phyloP scores from a whole-genome alignment of 2,113 vertebrate species.

The Hemibagrus wyckioides region DNA sequence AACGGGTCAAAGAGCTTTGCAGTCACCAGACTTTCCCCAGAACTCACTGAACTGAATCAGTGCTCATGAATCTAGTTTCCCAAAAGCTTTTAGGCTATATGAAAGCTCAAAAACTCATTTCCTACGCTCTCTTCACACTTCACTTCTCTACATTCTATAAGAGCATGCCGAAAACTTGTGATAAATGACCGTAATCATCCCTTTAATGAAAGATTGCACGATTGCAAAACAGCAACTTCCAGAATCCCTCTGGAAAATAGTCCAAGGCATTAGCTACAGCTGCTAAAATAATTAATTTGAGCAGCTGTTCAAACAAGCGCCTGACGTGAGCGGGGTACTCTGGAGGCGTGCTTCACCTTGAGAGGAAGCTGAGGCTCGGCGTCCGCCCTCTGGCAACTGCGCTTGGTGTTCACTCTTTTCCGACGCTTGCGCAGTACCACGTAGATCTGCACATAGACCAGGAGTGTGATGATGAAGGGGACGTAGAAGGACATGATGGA shows the following conservation, averaged over 20 bases:
- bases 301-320: conserved; percentile 28
- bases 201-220: not conserved
- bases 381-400: conserved; percentile 60
- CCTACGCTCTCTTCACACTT: not conserved
- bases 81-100: not conserved
- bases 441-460: conserved; percentile 80
- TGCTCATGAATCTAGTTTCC: not conserved
- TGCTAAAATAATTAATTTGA: conserved; percentile 41
- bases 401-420: conserved; percentile 77
- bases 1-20: not conserved
- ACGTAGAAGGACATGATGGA: conserved; percentile 81
- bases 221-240: not conserved
- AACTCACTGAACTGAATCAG: not conserved
- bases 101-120: not conserved
- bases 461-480: conserved; percentile 79
- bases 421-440: conserved; percentile 76
- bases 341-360: conserved; percentile 66
- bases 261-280: conserved; percentile 23
- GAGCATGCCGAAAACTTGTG: not conserved
- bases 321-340: conserved; percentile 4
- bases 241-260: not conserved
- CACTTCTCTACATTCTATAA: not conserved
- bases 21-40: not conserved
- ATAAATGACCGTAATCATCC: not conserved
- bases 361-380: conserved; percentile 61